Conservation (phyloP, 2,113 vertebrate species). For the Glaucidium brasilianum region DNA sequence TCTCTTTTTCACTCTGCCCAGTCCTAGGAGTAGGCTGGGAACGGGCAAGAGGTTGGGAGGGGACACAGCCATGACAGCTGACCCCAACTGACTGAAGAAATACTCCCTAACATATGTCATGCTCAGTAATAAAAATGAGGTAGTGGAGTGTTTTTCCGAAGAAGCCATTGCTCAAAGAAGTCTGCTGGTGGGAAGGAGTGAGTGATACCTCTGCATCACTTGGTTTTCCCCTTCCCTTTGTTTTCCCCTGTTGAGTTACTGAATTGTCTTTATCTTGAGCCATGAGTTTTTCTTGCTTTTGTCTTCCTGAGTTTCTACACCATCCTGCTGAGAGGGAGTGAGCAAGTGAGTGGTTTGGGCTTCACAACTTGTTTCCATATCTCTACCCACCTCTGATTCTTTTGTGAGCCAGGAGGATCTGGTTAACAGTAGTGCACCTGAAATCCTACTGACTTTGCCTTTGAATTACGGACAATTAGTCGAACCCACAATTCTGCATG, state of each 20-base stretch:
- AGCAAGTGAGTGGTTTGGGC: neutral
- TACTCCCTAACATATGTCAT: neutral
- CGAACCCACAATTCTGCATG: neutral
- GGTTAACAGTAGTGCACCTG: neutral
- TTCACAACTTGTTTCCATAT: neutral
- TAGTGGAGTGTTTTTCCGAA: neutral
- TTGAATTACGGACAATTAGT: neutral
- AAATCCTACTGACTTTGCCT: neutral
- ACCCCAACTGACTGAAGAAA: neutral
- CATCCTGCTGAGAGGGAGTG: neutral
- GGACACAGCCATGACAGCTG: neutral
- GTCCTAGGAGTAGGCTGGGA: neutral
- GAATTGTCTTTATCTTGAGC: neutral
- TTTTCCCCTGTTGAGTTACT: neutral
- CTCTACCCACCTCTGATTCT: neutral
- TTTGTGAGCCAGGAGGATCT: neutral
- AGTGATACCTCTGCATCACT: neutral
- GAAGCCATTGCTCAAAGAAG: neutral
- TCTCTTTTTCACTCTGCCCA: neutral
- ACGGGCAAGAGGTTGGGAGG: neutral
- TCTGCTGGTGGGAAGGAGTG: neutral
- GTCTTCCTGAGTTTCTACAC: neutral
- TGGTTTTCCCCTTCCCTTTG: neutral
- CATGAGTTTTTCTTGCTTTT: neutral
- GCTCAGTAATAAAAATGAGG: neutral